phyloP scores from a whole-genome alignment of 2,113 vertebrate species.

The Salvelinus namaycush region DNA sequence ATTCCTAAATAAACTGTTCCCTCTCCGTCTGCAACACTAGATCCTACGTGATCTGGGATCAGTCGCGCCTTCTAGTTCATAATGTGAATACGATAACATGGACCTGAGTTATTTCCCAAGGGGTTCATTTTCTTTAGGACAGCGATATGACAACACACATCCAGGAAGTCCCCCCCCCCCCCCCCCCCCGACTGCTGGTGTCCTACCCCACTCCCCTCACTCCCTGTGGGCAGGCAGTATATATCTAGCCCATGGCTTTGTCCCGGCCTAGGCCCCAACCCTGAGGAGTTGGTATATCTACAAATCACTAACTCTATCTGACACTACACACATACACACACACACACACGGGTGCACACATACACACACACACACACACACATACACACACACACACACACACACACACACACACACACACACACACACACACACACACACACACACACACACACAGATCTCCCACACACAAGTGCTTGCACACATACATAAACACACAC shows the following conservation, averaged over 20 bases:
- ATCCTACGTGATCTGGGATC: too few relatives aligned
- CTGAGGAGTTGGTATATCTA: background rate
- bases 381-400: background rate
- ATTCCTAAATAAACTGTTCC: too few relatives aligned
- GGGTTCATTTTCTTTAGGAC: too few relatives aligned
- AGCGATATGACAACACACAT: too few relatives aligned
- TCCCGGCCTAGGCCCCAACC: background rate
- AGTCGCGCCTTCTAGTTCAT: too few relatives aligned
- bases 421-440: background rate
- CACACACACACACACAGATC: too few relatives aligned
- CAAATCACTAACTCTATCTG: conserved; percentile 1
- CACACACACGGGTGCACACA: background rate
- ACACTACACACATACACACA: background rate
- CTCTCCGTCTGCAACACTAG: too few relatives aligned
- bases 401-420: background rate
- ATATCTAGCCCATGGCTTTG: background rate
- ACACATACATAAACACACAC: background rate
- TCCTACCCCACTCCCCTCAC: background rate
- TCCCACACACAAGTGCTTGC: background rate
- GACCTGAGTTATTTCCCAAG: too few relatives aligned
- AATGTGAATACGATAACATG: too few relatives aligned
- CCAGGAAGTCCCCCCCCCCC: too few relatives aligned
- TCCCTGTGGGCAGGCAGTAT: background rate
- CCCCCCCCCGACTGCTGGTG: background rate
- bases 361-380: background rate